Evolutionary conservation across 2,888 invertebrate genomes (phyloP).

Genomic region (Archaeoteleia sp.): DNA sequence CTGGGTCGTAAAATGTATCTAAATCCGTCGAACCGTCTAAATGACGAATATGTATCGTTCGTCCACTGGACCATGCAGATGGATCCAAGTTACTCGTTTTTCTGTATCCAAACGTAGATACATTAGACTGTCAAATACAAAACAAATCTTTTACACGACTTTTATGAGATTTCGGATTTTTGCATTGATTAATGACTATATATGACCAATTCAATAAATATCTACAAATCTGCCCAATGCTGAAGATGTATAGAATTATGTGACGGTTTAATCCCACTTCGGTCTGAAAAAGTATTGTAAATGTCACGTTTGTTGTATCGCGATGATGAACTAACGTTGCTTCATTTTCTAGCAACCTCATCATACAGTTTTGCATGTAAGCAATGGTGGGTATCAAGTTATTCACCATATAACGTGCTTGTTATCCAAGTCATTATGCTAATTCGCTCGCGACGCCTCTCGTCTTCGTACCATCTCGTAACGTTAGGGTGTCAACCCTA

Average conservation of each 20-base stretch:
- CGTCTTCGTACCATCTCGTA: conserved; percentile 26
- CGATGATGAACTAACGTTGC: too few species aligned
- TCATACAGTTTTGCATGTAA: conserved; percentile 26
- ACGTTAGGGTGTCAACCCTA: conserved; percentile 30
- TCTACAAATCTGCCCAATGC: too few species aligned
- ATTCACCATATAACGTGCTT: conserved; percentile 49
- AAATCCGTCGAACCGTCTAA: conserved; percentile 55
- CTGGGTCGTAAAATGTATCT: conserved; percentile 58
- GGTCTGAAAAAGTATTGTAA: too few species aligned
- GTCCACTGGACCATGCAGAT: conserved; percentile 54
- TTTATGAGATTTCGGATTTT: conserved; percentile 32
- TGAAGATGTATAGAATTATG: too few species aligned
- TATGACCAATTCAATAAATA: too few species aligned
- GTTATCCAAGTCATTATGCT: conserved; percentile 56
- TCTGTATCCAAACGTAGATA: conserved; percentile 27
- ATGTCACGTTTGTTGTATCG: too few species aligned
- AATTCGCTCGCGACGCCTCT: conserved; percentile 46
- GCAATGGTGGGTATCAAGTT: conserved; percentile 34
- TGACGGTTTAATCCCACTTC: too few species aligned
- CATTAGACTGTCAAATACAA: conserved; percentile 37
- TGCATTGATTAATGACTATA: conserved; percentile 14
- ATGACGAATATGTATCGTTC: conserved; percentile 59
- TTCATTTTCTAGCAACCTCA: conserved; percentile 15
- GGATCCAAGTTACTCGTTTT: conserved; percentile 58
- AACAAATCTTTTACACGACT: conserved; percentile 49